phyloP scores from a whole-genome alignment of 2,888 invertebrate species.

The Pelosia muscerda region DNA sequence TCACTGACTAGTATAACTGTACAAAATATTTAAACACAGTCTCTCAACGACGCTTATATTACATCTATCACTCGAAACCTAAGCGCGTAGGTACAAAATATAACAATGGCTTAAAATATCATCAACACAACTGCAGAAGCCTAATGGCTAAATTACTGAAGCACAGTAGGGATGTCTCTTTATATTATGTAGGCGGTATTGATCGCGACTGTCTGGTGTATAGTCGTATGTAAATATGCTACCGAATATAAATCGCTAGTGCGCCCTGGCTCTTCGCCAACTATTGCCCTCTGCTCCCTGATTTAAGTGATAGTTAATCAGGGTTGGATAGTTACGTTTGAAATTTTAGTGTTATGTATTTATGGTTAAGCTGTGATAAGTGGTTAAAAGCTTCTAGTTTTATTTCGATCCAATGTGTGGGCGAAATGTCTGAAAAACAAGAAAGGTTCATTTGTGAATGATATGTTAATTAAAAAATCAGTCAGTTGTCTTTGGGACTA shows the following conservation, averaged over 20 bases:
- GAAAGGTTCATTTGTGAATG: not conserved
- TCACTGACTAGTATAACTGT: too few species aligned
- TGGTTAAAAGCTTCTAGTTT: not conserved
- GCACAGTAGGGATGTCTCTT: constrained; percentile 19
- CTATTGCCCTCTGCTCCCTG: constrained; percentile 51
- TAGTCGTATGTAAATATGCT: constrained; percentile 60
- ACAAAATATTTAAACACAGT: too few species aligned
- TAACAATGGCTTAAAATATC: constrained; percentile 9
- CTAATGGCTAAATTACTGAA: constrained; percentile 3
- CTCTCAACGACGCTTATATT: too few species aligned
- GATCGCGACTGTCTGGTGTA: constrained; percentile 52
- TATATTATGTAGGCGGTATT: constrained; percentile 47
- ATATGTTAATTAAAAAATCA: too few species aligned
- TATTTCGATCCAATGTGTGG: not conserved
- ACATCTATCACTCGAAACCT: not conserved
- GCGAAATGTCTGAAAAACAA: too few species aligned
- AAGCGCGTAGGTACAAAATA: too few species aligned
- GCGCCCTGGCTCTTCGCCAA: constrained; percentile 73
- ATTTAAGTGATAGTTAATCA: constrained; percentile 65
- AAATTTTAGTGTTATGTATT: constrained; percentile 38
- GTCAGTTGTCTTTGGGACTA: too few species aligned
- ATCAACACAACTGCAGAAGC: constrained; percentile 11
- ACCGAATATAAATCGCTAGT: constrained; percentile 70
- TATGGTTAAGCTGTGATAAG: constrained; percentile 14
- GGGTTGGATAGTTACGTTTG: constrained; percentile 37